Conservation (phyloP, 2,113 vertebrate species). For the Tragelaphus imberbis region DNA sequence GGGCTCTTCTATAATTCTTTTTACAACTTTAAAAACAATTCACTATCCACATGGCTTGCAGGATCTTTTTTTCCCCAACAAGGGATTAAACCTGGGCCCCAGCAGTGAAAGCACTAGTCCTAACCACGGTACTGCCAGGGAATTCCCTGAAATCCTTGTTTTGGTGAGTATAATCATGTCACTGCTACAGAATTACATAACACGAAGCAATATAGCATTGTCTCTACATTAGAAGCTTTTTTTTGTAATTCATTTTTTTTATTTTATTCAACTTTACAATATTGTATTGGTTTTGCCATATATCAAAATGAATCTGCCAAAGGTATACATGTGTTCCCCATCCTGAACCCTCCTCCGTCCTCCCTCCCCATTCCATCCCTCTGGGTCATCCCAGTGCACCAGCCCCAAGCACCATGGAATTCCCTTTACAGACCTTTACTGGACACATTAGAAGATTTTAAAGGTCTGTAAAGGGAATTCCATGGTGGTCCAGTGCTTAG, state of each 20-base stretch:
- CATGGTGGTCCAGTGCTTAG: not conserved
- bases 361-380: no score
- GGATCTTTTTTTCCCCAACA: not conserved
- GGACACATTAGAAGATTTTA: not conserved
- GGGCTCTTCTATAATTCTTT: not conserved
- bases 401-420: no score
- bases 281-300: no score
- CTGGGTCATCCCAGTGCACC: no score
- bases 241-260: no score
- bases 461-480: not conserved
- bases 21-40: not conserved
- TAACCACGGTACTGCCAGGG: not conserved
- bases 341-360: no score
- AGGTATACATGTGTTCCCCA: no score
- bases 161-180: not conserved
- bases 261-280: no score
- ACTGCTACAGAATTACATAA: not conserved
- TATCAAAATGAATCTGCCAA: no score
- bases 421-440: no score
- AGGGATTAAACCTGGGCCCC: not conserved
- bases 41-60: not conserved
- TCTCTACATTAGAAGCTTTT: not conserved
- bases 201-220: not conserved
- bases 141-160: not conserved
- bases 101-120: not conserved